Conservation (phyloP, 2,888 invertebrate genomes). For the Noctua fimbriata region DNA sequence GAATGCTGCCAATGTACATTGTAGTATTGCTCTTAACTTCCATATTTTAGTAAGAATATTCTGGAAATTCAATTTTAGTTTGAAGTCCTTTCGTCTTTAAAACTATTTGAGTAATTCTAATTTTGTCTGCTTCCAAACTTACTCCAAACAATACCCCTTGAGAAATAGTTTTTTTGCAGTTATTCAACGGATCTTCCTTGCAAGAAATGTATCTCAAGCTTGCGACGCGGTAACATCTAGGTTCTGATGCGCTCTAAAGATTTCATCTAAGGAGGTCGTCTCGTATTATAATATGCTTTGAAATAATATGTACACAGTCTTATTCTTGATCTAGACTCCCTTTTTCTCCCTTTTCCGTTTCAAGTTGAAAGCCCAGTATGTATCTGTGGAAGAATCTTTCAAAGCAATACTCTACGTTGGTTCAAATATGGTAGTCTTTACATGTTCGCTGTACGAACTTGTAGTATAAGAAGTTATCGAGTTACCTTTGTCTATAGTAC, state of each 20-base stretch:
- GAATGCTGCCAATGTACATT: slow-evolving; percentile 7
- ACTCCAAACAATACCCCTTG: neutral
- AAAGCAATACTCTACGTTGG: neutral
- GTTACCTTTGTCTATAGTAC: slow-evolving; percentile 24
- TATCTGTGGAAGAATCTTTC: neutral
- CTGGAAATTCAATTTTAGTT: neutral
- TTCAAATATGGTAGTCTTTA: neutral
- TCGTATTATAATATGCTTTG: neutral
- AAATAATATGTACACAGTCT: neutral
- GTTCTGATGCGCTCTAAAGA: neutral
- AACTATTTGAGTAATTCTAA: neutral
- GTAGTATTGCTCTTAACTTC: neutral
- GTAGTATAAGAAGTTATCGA: neutral
- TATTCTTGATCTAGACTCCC: neutral
- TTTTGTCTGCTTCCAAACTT: neutral
- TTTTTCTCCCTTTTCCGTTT: neutral
- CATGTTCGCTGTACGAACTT: neutral
- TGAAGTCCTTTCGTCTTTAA: neutral
- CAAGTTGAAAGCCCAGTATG: neutral
- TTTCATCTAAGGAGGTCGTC: neutral
- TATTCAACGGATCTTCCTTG: neutral
- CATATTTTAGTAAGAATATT: neutral
- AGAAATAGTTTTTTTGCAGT: neutral
- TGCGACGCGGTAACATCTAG: neutral
- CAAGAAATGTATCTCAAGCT: neutral